These are phyloP conservation scores for Odontocolon sp. DNA, from an alignment of 2,888 invertebrate species.

Conservation along the genomic window DNA sequence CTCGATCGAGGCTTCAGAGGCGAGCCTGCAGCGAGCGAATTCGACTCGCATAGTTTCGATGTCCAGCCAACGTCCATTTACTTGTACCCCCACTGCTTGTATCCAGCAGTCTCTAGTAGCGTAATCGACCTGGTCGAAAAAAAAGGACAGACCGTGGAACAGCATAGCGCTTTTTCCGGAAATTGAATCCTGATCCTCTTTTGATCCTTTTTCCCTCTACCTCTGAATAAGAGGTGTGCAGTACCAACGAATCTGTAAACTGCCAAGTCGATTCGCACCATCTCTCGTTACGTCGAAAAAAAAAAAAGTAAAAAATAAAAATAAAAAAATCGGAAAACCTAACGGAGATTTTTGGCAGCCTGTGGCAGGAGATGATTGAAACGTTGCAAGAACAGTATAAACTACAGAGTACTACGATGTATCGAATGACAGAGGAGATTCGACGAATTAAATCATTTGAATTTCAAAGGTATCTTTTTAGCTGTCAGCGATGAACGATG, in stretches of 20 bases:
- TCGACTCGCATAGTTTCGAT: neutral
- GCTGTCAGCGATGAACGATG: neutral
- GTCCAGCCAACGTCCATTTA: neutral
- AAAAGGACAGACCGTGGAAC: slow-evolving; percentile 10
- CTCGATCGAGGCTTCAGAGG: neutral
- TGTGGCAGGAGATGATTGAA: neutral
- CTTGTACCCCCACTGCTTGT: neutral
- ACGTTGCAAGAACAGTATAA: neutral
- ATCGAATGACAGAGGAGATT: neutral
- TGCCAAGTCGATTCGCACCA: neutral
- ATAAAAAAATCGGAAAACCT: too few relatives aligned
- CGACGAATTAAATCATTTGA: too few relatives aligned
- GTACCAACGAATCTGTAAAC: slow-evolving; percentile 19
- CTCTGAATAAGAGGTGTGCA: neutral
- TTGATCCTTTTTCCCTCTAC: neutral
- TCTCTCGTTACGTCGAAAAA: neutral
- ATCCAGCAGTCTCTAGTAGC: neutral
- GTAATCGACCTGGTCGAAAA: slow-evolving; percentile 39
- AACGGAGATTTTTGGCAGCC: too few relatives aligned
- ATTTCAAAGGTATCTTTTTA: neutral
- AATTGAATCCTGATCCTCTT: slow-evolving; percentile 51
- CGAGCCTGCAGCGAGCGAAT: neutral
- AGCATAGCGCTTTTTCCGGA: slow-evolving; percentile 54
- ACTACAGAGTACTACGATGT: neutral
- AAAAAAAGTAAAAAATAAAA: too few relatives aligned